Base-by-base conservation (phyloP, 2,113 vertebrate species). In the Pangasianodon gigas region DNA sequence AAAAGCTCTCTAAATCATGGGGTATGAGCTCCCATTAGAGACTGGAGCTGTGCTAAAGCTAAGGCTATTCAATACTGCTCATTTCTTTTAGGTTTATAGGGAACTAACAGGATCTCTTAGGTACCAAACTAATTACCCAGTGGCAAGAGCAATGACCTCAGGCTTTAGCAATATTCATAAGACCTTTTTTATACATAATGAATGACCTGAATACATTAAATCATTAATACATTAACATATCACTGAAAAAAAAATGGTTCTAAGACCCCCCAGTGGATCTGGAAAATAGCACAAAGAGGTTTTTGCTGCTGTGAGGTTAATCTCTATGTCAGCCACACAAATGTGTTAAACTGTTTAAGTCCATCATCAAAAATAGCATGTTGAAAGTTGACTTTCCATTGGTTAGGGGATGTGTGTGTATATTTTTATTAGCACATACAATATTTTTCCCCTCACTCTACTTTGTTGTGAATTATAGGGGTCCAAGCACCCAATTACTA, bases 121-220 rank as follows among this genome's bases (percentile, higher is more conserved):
- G 90, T 90, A 90, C 83, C 62, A 87, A 87, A 91, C 91, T 89
- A 90, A 92, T 90, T 91, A 89, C 85, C 90, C 77, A 46, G 69
- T 18, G 51, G 58, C 90, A 85, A 48, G 81, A 89, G 88, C 51
- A 65, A 71, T 90, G 89, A 91, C 91, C 92, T 90, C 62, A 58
- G 85, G 79, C 85, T 85, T 79, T 41, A 75, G 86, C 79, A 88
- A 91, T 91, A 91, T 91, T 92, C 91, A 91, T 90, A 88, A 93
- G 90, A 84, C 79, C 81, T 41, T 84, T 84, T 88, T 88, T 83
- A 84, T 92, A 75, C 88, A 92, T 91, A 90, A 92, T 91, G 54
- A 91, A 91, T 91, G 89, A 92, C 88, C 91, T 67, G 91, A 92
- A 91, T 92, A 83, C 87, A 89, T 93, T 91, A 89, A 74, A 85